These are phyloP conservation scores for Lycaon pictus DNA, from an alignment of 2,113 vertebrate species.

Conservation along the genomic window DNA sequence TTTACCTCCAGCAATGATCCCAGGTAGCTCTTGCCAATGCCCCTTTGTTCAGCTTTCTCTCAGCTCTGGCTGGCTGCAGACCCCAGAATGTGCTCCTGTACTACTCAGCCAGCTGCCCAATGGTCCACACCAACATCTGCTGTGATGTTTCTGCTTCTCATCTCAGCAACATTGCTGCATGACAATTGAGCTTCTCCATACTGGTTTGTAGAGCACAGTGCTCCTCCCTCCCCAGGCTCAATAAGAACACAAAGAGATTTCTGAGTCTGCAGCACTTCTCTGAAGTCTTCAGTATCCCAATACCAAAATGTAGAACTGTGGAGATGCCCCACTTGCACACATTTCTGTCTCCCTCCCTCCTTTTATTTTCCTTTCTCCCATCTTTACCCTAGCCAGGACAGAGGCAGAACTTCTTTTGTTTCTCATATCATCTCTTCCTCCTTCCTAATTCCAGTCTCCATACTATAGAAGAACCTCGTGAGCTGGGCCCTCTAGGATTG, in stretches of 20 bases:
- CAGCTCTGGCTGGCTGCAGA: not conserved
- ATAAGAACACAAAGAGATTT: not conserved
- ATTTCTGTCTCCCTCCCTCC: not conserved
- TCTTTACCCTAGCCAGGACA: not conserved
- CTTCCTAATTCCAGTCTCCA: not conserved
- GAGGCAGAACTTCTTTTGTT: not conserved
- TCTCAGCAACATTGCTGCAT: not conserved
- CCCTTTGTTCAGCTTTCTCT: not conserved
- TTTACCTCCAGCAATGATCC: not conserved
- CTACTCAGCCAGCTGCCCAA: not conserved
- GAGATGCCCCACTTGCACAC: not conserved
- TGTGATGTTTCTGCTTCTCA: not conserved
- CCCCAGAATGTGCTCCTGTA: not conserved
- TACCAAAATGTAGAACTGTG: not conserved
- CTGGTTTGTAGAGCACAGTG: too few relatives aligned
- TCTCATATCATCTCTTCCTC: not conserved
- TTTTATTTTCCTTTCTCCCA: not conserved
- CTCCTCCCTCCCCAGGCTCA: not conserved
- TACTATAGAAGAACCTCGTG: not conserved
- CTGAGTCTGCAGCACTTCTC: rapidly evolving
- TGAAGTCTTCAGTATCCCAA: not conserved
- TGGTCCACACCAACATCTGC: not conserved
- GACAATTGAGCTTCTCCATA: not conserved
- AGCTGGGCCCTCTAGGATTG: not conserved
- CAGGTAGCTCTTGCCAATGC: not conserved